Evolutionary conservation across 1,140 invertebrate species (phyloP).

Genomic region (Cherax quadricarinatus): DNA sequence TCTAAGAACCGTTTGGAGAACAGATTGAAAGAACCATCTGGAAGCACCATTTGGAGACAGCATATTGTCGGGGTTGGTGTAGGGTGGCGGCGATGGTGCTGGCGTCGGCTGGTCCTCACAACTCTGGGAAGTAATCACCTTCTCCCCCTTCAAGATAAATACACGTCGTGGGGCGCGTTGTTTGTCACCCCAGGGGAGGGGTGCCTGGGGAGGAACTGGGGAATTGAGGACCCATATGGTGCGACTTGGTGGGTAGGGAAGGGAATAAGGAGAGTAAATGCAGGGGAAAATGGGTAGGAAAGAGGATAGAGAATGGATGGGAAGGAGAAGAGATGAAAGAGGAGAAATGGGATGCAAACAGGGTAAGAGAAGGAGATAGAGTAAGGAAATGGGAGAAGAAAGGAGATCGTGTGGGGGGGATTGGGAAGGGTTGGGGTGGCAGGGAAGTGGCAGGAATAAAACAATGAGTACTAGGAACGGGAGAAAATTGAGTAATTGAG

Average conservation of each 20-base stretch:
- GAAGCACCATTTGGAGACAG: too few relatives aligned
- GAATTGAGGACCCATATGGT: too few relatives aligned
- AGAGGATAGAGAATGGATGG: not conserved
- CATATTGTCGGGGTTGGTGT: too few relatives aligned
- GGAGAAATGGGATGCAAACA: not conserved
- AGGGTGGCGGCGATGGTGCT: too few relatives aligned
- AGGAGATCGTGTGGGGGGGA: not conserved
- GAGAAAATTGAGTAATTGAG: too few relatives aligned
- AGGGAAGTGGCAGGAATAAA: not conserved
- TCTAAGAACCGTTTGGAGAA: too few relatives aligned
- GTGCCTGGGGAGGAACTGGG: not conserved
- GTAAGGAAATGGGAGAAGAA: not conserved
- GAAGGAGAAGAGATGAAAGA: not conserved
- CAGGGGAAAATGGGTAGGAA: not conserved
- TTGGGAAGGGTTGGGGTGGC: not conserved
- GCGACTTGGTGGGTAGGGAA: too few relatives aligned
- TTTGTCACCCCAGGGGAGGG: not conserved
- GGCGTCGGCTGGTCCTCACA: too few relatives aligned
- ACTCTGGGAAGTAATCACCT: too few relatives aligned
- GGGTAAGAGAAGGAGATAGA: not conserved
- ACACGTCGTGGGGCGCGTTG: not conserved
- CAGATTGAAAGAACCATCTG: too few relatives aligned
- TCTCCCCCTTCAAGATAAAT: too few relatives aligned
- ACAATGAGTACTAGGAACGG: too few relatives aligned
- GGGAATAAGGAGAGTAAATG: not conserved